phyloP scores from a whole-genome alignment of 2,888 invertebrate genomes.

The Stenodema calcarata region DNA sequence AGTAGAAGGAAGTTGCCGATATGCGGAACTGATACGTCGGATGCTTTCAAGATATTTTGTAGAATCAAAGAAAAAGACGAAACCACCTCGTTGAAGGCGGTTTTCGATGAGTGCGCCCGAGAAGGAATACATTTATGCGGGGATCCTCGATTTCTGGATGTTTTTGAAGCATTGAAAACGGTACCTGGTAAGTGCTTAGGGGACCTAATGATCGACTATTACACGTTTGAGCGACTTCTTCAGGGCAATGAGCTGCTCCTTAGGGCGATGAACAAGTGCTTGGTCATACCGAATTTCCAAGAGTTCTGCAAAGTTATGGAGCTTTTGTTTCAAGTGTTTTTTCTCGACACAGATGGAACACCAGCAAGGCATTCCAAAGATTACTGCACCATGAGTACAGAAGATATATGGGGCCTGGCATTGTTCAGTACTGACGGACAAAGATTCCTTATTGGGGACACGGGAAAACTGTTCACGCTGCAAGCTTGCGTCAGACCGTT shows the following conservation, averaged over 20 bases:
- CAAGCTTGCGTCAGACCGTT: slow-evolving; percentile 19
- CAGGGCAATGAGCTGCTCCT: not conserved
- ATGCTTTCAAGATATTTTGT: not conserved
- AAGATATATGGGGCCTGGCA: slow-evolving; percentile 7
- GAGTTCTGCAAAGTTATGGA: not conserved
- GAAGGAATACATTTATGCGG: slow-evolving; percentile 21
- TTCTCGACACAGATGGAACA: not conserved
- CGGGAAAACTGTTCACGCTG: not conserved
- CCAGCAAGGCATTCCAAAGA: slow-evolving; percentile 14
- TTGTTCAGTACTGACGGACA: slow-evolving; percentile 27
- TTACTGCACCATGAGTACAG: slow-evolving; percentile 3
- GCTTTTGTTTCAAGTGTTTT: not conserved
- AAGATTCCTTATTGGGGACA: slow-evolving; percentile 8
- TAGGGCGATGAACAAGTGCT: not conserved
- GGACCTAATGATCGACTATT: not conserved
- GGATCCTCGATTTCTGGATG: not conserved
- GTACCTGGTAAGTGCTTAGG: not conserved
- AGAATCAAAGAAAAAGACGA: not conserved
- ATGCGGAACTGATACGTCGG: not conserved
- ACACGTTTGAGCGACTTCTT: not conserved
- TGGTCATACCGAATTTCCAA: slow-evolving; percentile 24
- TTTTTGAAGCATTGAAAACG: not conserved
- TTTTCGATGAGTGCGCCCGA: not conserved
- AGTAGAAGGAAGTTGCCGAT: not conserved
- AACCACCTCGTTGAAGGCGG: not conserved